Evolutionary conservation across 1,140 invertebrate species (phyloP).

Genomic region (Babylonia areolata): DNA sequence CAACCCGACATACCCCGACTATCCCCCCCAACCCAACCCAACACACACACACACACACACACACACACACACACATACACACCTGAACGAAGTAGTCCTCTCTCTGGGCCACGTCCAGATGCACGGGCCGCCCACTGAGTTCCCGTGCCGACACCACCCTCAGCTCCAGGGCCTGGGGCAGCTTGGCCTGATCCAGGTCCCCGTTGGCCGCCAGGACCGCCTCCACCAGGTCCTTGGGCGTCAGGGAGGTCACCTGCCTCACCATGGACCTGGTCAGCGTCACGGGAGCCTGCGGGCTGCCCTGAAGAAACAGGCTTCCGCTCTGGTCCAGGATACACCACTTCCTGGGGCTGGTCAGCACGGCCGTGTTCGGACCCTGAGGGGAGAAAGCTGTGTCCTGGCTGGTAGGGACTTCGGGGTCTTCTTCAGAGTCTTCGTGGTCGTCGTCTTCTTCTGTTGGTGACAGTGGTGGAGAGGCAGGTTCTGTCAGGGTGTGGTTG

Average conservation of each 20-base stretch:
- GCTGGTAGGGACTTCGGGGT: background rate
- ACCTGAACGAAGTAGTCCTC: slow-evolving; percentile 37
- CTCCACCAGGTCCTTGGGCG: slow-evolving; percentile 10
- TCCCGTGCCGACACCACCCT: slow-evolving; percentile 16
- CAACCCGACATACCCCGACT: too few species aligned
- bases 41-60: background rate
- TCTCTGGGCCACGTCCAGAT: slow-evolving; percentile 25
- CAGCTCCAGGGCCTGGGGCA: slow-evolving; percentile 29
- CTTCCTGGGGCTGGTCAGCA: slow-evolving; percentile 6
- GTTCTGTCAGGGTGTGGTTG: background rate
- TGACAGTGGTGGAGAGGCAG: background rate
- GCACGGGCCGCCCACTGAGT: background rate
- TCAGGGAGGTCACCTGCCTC: slow-evolving; percentile 18
- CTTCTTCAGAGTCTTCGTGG: background rate
- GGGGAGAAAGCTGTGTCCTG: background rate
- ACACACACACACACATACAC: too few species aligned
- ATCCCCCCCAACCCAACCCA: background rate
- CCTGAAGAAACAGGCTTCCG: slow-evolving; percentile 31
- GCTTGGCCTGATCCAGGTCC: slow-evolving; percentile 23
- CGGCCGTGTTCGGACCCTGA: background rate
- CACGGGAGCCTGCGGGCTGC: background rate
- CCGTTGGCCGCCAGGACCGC: slow-evolving; percentile 5
- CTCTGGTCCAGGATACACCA: slow-evolving; percentile 34
- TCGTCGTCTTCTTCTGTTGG: background rate
- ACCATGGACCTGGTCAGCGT: background rate